These are phyloP conservation scores for Ispidina lecontei DNA, from an alignment of 2,797 vertebrate species.

Conservation along the genomic window DNA sequence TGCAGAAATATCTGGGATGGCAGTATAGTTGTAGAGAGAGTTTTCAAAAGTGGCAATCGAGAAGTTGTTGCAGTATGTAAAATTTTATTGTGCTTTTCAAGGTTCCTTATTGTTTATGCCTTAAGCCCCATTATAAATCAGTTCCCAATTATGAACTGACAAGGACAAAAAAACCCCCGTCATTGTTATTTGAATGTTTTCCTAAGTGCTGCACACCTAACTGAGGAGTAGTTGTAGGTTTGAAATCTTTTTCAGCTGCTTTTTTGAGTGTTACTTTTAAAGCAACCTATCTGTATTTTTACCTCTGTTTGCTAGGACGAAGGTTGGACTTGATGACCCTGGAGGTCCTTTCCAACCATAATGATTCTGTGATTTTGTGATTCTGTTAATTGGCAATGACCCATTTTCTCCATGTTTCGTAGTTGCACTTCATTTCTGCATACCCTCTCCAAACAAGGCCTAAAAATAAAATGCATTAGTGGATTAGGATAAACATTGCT, in stretches of 20 bases:
- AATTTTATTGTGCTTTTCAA: background rate
- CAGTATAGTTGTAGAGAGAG: slow-evolving; percentile 90
- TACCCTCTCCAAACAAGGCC: background rate
- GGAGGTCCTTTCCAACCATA: no score
- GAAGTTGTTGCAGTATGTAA: slow-evolving; percentile 88
- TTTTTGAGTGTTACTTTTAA: background rate
- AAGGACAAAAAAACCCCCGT: background rate
- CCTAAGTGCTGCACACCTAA: background rate
- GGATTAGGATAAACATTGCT: background rate
- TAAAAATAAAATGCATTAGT: background rate
- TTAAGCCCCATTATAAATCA: background rate
- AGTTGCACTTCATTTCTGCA: background rate
- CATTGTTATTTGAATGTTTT: rapidly evolving
- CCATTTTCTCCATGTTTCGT: background rate
- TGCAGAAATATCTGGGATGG: slow-evolving; percentile 97
- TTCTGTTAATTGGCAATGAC: background rate
- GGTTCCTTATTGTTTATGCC: background rate
- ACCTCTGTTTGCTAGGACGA: background rate
- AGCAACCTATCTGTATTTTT: background rate
- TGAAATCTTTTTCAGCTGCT: background rate
- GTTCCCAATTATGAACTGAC: background rate
- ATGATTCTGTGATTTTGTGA: no score
- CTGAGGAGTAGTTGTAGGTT: background rate
- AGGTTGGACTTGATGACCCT: no score
- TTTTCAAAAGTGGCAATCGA: slow-evolving; percentile 87